Evolutionary conservation across 2,888 invertebrate genomes (phyloP), one percentile per base, ranked within the genome.

Genomic region (Empis stercorea): DNA sequence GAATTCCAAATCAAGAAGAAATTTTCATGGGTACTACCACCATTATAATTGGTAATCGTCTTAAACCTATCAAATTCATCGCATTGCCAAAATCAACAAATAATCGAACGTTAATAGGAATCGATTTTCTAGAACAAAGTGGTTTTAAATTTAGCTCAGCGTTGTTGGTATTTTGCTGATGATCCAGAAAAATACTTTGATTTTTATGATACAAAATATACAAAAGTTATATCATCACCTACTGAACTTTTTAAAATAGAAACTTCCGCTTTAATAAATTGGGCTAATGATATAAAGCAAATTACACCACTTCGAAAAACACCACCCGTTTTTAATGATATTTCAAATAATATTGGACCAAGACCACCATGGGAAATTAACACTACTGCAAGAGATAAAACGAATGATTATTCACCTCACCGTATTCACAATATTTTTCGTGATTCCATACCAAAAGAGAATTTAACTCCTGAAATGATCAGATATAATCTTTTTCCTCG

Each of bases 51-150:
- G 47, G 49, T 10, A 49, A 47, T 17, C 41, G 47, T 3, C 39
- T 49, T 7, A 30, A 43, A 7, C 37, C 34, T 7, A 48, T 45
- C 2, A 38, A 44, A 20, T 44, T 49, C 20, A 30, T 46, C 14
- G 47, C 37, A 1, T n/a, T 47, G 3, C 44, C 49, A 14, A 38
- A 38, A n/a, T 43, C 43, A 10, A 42, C 38, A 2, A 36, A 48
- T 16, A 48, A 45, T 27, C 30, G 47, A 9, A 50, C 50, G 2
- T 30, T 50, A 6, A 45, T 47, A 4, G 47, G 50, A 10, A 47
- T 50, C 3, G 47, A 50, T 30, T 50, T 50, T 10, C 16, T 47
- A 1, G 47, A 50, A 32, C 20, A 46, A 42, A 46, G 40, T n/a
- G 42, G 36, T 46, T 2, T 40, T 46, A 5, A 40, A 45, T 23